phyloP scores from a whole-genome alignment of 2,888 invertebrate species.

The Drosophila eohydei region DNA sequence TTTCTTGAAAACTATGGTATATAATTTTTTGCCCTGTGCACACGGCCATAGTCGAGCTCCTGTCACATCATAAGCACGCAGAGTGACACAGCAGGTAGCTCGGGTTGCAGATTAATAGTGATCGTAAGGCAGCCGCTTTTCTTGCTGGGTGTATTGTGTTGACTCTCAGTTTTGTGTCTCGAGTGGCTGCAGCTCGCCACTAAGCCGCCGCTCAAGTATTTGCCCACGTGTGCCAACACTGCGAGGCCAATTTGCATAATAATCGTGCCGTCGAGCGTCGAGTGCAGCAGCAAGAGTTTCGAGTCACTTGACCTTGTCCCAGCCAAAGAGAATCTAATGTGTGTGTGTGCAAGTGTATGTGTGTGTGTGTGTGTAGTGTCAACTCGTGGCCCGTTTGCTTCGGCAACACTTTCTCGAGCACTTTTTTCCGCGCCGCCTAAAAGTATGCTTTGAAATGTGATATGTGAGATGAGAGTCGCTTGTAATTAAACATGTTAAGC shows the following conservation, averaged over 20 bases:
- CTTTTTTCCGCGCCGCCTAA: slow-evolving; percentile 73
- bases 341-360: neutral
- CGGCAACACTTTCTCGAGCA: slow-evolving; percentile 75
- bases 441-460: slow-evolving; percentile 71
- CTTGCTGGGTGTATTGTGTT: neutral
- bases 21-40: too few relatives aligned
- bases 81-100: neutral
- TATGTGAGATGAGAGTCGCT: slow-evolving; percentile 39
- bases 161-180: slow-evolving; percentile 48
- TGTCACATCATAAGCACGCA: neutral
- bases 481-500: slow-evolving; percentile 65
- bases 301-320: slow-evolving; percentile 67
- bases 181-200: slow-evolving; percentile 46
- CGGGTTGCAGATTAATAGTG: neutral
- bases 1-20: too few relatives aligned
- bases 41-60: too few relatives aligned
- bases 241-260: slow-evolving; percentile 77
- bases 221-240: slow-evolving; percentile 72
- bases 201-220: slow-evolving; percentile 61
- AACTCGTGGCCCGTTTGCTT: slow-evolving; percentile 57
- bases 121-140: neutral
- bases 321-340: slow-evolving; percentile 9
- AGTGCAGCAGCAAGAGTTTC: slow-evolving; percentile 26
- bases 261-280: slow-evolving; percentile 56
- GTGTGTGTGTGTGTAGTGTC: neutral